Base-by-base conservation (phyloP, 2,888 invertebrate genomes). In the Salticus scenicus region DNA sequence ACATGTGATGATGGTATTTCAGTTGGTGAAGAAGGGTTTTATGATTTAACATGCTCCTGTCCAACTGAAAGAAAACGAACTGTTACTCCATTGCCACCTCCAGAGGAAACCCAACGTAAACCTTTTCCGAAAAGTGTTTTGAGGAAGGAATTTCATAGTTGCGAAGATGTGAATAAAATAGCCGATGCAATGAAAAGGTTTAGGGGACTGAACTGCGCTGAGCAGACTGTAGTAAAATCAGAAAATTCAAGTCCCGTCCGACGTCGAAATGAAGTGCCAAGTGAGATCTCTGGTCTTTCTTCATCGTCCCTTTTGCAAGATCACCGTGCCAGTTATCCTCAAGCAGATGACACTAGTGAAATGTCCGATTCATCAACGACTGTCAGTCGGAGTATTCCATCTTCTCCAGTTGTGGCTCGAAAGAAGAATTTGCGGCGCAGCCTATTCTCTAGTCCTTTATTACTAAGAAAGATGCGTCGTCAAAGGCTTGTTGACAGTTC, bases 371-470 rank as follows among this genome's bases (percentile, higher is more conserved):
- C 73, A 69, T 76, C 87, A 8, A 74, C 79, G 12, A 83, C 82
- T 1, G 75, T 75, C 0, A 89, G 88, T 67, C 69, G 88, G 17
- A 88, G 88, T 28, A 87, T 89, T 41, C 89, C 89, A 31, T 86
- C 89, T 10, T 88, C 88, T 30, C 88, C 89, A 17, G 81, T 88
- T 17, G 71, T 81, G n/a, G 73, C 71, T 12, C 74, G 86, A 0
- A 80, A 85, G 41, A 76, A 86, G 17, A 73, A 81, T 20, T 75
- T 80, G 10, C 87, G 89, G 8, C 87, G 87, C 27, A 87, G 88
- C 28, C 81, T 89, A 10, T 93, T 97, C 71, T 97, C 96, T 91
- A 96, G 96, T 0, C 97, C 97, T 2, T 92, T 97, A 73, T 92
- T 97, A 75, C 95, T 94, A 89, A 93, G 96, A 87, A 93, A 94